These are phyloP conservation scores for Drosophila ambigua DNA, from an alignment of 1,140 invertebrate species.

Conservation along the genomic window DNA sequence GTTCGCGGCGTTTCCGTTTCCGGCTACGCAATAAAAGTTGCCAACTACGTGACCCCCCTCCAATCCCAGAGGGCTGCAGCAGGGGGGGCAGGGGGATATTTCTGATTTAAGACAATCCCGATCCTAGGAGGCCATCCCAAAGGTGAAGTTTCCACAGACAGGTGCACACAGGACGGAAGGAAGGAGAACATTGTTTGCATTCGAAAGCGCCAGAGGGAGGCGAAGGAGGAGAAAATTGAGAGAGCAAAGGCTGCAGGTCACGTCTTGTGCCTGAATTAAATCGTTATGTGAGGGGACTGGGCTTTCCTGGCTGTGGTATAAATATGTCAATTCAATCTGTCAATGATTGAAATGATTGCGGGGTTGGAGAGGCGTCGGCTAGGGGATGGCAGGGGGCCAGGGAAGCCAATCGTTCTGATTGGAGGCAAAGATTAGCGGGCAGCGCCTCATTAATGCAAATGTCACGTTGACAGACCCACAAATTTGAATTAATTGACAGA, in stretches of 20 bases:
- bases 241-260: constrained; percentile 44
- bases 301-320: constrained; percentile 13
- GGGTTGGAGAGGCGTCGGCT: background rate
- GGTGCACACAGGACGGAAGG: constrained; percentile 11
- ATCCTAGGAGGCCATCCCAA: constrained; percentile 15
- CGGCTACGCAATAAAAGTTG: constrained; percentile 67
- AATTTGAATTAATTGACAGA: constrained; percentile 67
- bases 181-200: constrained; percentile 47
- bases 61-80: background rate
- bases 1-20: constrained; percentile 60
- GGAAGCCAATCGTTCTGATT: constrained; percentile 58
- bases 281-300: constrained; percentile 7
- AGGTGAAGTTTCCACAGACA: constrained; percentile 34
- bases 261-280: constrained; percentile 50
- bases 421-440: constrained; percentile 43
- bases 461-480: constrained; percentile 37
- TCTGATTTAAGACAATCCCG: constrained; percentile 64
- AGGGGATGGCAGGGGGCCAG: background rate
- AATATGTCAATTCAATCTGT: constrained; percentile 53
- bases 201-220: constrained; percentile 27
- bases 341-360: constrained; percentile 27
- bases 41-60: constrained; percentile 60
- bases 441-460: constrained; percentile 33
- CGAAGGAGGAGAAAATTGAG: too few species aligned
- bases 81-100: constrained; percentile 10